Base-by-base conservation (phyloP, 2,888 invertebrate species). In the Neoascia interrupta region DNA sequence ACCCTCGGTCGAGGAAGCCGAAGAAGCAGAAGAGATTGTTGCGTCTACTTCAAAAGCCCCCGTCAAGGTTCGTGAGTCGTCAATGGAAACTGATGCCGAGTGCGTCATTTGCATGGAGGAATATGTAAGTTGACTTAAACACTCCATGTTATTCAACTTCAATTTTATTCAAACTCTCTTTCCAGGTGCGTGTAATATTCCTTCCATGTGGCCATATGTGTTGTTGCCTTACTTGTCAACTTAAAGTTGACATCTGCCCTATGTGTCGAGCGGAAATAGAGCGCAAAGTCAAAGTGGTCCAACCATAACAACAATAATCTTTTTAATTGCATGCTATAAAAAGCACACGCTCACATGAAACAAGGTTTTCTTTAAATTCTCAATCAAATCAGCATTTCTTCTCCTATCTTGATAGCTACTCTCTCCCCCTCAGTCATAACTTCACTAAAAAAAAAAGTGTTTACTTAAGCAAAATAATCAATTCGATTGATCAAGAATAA, bases 121-220 rank as follows among this genome's bases (percentile, higher is more conserved):
- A 82, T 87, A 90, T 89, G 94, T 93, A 89, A 90, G 90, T 87
- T 54, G n/a, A n/a, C n/a, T n/a, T n/a, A n/a, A n/a, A n/a, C n/a
- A 3, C 23, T 0, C 3, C 0, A 28, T 5, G 1, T 13, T 64
- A 18, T 19, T n/a, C 15, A 5, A 31, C n/a, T 37, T 13, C 8
- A 15, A 10, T 15, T 21, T 21, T 3, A 4, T 4, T 15, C 3
- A 13, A 6, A 15, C 1, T 13, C 0, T 54, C 13, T 37, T 66
- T 58, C 3, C 34, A 94, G 94, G 93, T 93, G 82, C 92, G 93
- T 87, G 91, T 95, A 54, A 93, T 96, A 84, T 96, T 95, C 90
- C 91, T 96, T 83, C 95, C 95, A 61, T 96, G 96, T 86, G 96
- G 96, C 63, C 96, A 97, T 88, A 92, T 96, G 85, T 96, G 96